phyloP scores from a whole-genome alignment of 1,140 invertebrate species.

The Ephestia elutella region DNA sequence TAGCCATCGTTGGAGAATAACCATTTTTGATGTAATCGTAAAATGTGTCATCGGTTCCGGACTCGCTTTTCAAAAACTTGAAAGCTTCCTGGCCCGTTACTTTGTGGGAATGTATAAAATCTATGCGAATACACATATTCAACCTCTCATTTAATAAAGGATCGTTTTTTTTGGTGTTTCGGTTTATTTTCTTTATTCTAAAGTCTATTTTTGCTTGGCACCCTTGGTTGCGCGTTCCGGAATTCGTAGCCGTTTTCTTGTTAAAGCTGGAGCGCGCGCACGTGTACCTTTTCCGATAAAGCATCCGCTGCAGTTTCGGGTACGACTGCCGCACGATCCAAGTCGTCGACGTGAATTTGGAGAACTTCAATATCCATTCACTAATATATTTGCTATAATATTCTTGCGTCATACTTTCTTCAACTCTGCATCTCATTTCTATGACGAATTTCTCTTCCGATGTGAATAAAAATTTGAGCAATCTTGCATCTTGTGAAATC shows the following conservation, averaged over 20 bases:
- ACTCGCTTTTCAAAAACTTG: conserved; percentile 12
- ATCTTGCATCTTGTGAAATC: conserved; percentile 19
- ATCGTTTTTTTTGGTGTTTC: conserved; percentile 20
- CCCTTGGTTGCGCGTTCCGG: conserved; percentile 7
- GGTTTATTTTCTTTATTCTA: conserved; percentile 16
- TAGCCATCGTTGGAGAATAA: conserved; percentile 9
- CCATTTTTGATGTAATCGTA: conserved; percentile 15
- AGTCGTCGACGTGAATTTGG: conserved; percentile 22
- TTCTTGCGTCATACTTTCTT: conserved; percentile 3
- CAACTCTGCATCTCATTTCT: conserved; percentile 21
- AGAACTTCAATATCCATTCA: conserved; percentile 27
- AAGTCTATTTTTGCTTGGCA: conserved; percentile 22
- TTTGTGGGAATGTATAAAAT: conserved; percentile 22
- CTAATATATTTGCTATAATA: conserved; percentile 14
- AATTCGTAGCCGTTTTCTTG: not conserved
- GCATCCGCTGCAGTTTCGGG: conserved; percentile 16
- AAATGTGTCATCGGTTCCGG: conserved; percentile 11
- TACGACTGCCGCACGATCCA: conserved; percentile 21
- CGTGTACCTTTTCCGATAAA: conserved; percentile 14
- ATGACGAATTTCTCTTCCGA: conserved; percentile 18
- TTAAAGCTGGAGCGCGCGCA: conserved; percentile 17
- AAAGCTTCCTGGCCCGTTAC: conserved; percentile 6
- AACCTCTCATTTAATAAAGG: conserved; percentile 15
- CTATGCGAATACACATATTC: conserved; percentile 20
- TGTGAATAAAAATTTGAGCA: conserved; percentile 20